phyloP scores from a whole-genome alignment of 2,113 vertebrate species.

The Tupaia tana region DNA sequence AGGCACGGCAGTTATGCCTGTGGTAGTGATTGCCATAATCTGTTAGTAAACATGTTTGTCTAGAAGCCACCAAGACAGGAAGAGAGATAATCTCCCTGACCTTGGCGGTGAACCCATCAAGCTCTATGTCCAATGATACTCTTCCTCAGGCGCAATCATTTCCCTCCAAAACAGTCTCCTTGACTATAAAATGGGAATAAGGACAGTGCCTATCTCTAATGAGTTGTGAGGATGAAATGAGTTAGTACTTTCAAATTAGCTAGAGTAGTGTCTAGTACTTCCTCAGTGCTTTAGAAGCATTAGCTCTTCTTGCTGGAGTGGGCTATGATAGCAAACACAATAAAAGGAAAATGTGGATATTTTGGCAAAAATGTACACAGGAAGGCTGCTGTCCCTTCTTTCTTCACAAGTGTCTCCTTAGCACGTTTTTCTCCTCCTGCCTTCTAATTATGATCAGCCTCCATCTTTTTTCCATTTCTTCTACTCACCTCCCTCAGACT shows the following conservation, averaged over 20 bases:
- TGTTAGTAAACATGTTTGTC: not conserved
- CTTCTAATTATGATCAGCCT: not conserved
- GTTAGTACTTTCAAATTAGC: not conserved
- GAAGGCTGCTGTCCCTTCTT: not conserved
- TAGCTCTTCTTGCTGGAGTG: not conserved
- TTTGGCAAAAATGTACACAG: not conserved
- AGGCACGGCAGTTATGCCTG: accelerated
- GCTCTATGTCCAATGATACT: not conserved
- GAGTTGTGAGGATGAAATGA: not conserved
- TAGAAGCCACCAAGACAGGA: not conserved
- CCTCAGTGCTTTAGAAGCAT: not conserved
- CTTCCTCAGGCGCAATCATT: not conserved
- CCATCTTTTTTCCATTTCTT: not conserved
- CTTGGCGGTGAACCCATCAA: not conserved
- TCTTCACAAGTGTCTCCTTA: not conserved
- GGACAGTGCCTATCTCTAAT: not conserved
- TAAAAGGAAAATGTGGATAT: too few relatives aligned
- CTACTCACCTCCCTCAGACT: not conserved
- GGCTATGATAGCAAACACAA: not conserved
- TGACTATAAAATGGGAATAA: not conserved
- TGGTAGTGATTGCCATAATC: not conserved
- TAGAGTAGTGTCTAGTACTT: not conserved
- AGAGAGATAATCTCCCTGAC: not conserved
- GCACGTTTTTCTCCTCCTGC: not conserved
- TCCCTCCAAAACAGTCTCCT: not conserved